Evolutionary conservation across 2,888 invertebrate genomes (phyloP).

Genomic region (Protonemura montana): DNA sequence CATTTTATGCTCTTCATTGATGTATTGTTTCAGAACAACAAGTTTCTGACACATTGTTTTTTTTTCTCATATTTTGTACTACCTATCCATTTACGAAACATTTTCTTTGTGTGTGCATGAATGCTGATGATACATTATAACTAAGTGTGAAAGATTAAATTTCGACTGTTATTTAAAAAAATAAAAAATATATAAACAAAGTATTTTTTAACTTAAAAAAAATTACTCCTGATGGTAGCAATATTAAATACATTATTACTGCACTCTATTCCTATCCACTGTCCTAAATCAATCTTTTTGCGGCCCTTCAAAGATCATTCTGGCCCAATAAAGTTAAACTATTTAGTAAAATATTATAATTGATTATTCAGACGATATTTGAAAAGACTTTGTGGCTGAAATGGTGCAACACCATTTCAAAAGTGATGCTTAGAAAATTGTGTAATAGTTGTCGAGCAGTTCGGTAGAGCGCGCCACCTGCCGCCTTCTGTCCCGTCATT

Average conservation of each 20-base stretch:
- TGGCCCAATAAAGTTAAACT: too few relatives aligned
- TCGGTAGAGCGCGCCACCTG: too few relatives aligned
- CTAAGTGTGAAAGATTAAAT: conserved; percentile 40
- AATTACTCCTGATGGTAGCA: not conserved
- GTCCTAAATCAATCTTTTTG: too few relatives aligned
- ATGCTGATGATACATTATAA: conserved; percentile 45
- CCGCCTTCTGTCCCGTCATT: too few relatives aligned
- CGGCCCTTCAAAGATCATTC: too few relatives aligned
- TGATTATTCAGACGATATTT: too few relatives aligned
- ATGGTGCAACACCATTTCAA: too few relatives aligned
- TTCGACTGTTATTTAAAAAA: conserved; percentile 49
- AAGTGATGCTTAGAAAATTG: too few relatives aligned
- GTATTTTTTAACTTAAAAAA: conserved; percentile 35
- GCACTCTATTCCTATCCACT: not conserved
- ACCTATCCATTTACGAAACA: conserved; percentile 22
- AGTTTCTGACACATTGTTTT: not conserved
- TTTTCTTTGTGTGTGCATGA: conserved; percentile 42
- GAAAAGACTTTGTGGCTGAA: too few relatives aligned
- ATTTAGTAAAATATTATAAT: too few relatives aligned
- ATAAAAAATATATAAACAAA: conserved; percentile 43
- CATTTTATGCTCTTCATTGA: not conserved
- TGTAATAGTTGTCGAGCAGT: too few relatives aligned
- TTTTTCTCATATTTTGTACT: not conserved
- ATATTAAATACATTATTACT: not conserved
- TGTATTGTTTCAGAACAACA: not conserved